Percentiles rank a stretch among this genome's conserved stretches.
Evolutionary conservation across 2,888 invertebrate species (phyloP).

Genomic region (Protodeltote pygarga): DNA sequence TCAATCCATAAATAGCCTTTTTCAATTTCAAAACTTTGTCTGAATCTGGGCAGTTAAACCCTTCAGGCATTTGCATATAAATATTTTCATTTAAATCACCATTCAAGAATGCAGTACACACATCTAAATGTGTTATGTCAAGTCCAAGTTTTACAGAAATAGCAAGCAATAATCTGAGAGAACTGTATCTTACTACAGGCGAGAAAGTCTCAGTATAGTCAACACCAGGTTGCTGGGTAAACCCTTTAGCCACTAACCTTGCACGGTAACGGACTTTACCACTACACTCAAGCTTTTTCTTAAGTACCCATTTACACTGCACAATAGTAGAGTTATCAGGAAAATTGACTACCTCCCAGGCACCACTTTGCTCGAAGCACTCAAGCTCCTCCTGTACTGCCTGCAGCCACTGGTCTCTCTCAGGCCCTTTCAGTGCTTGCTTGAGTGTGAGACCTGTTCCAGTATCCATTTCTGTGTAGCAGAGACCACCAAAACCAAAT

Average conservation of each 20-base stretch:
- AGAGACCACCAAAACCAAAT: too few relatives aligned
- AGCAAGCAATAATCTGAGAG: conserved; percentile 1
- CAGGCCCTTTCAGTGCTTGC: too few relatives aligned
- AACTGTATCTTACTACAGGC: background rate
- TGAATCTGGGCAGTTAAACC: background rate
- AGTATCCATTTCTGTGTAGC: too few relatives aligned
- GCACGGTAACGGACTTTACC: background rate
- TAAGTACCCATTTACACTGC: conserved; percentile 5
- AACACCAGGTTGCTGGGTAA: background rate
- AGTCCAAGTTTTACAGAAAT: background rate
- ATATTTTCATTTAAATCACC: conserved; percentile 1
- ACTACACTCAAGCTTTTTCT: background rate
- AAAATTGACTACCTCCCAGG: background rate
- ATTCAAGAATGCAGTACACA: conserved; percentile 1
- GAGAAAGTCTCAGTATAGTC: background rate
- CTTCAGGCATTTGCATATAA: conserved; percentile 1
- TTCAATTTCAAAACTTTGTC: conserved; percentile 6
- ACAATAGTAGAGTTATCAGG: background rate
- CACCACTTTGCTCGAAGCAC: too few relatives aligned
- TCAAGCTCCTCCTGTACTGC: too few relatives aligned
- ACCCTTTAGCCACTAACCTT: background rate
- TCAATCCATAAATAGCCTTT: conserved; percentile 21
- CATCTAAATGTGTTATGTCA: background rate
- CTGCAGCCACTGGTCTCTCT: too few relatives aligned
- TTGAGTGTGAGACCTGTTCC: too few relatives aligned